Evolutionary conservation across 2,888 invertebrate species (phyloP).

Genomic region (Boloria selene): DNA sequence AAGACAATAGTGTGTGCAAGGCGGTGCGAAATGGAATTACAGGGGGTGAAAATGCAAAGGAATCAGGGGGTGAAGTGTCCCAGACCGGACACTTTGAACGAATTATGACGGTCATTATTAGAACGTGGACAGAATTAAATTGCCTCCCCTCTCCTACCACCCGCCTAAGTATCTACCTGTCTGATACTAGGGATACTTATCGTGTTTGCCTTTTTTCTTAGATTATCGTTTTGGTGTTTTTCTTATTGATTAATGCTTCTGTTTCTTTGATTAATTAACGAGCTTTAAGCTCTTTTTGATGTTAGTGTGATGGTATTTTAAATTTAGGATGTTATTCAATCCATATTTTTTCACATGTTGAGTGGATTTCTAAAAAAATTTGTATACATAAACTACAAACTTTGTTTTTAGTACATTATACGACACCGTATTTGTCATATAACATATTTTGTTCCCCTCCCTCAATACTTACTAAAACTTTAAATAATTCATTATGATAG

Average conservation of each 20-base stretch:
- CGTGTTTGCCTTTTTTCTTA: slow-evolving; percentile 15
- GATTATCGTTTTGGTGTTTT: slow-evolving; percentile 7
- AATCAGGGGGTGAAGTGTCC: slow-evolving; percentile 76
- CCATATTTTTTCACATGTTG: too few relatives aligned
- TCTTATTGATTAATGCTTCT: not conserved
- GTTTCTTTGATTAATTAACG: too few relatives aligned
- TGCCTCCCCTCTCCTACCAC: slow-evolving; percentile 72
- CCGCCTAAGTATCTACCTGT: slow-evolving; percentile 80
- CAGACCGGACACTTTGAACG: slow-evolving; percentile 84
- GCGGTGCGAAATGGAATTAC: slow-evolving; percentile 81
- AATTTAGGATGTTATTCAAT: too few relatives aligned
- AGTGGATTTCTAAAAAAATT: too few relatives aligned
- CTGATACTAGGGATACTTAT: slow-evolving; percentile 59
- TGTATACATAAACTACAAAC: too few relatives aligned
- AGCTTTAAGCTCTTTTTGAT: too few relatives aligned
- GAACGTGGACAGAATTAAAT: slow-evolving; percentile 85
- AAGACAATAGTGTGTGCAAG: slow-evolving; percentile 70
- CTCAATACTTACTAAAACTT: too few relatives aligned
- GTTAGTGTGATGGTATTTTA: too few relatives aligned
- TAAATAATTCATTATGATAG: too few relatives aligned
- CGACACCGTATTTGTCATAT: too few relatives aligned
- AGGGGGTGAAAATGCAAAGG: slow-evolving; percentile 78
- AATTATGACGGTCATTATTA: slow-evolving; percentile 85
- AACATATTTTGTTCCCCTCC: too few relatives aligned
- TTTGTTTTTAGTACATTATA: too few relatives aligned